Conservation (phyloP, 2,113 vertebrate genomes). For the Clupea harengus region DNA sequence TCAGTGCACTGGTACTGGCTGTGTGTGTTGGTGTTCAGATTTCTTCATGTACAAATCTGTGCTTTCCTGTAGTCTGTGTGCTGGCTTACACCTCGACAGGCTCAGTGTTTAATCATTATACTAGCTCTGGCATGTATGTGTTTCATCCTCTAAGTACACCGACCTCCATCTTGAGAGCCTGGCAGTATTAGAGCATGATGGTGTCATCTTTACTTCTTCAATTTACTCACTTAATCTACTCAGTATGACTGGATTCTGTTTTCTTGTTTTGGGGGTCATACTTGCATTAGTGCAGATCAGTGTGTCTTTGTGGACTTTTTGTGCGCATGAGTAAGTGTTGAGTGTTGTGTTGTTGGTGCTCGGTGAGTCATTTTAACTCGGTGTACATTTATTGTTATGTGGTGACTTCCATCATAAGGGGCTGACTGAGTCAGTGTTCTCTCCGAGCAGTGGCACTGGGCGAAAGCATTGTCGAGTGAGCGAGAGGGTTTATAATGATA, state of each 20-base stretch:
- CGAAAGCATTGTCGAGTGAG: neutral
- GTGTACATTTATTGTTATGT: neutral
- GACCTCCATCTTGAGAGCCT: neutral
- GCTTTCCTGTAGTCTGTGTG: neutral
- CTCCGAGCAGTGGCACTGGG: neutral
- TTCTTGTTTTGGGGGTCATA: neutral
- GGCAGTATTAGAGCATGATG: neutral
- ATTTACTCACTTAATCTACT: too few species aligned
- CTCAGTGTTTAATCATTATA: neutral
- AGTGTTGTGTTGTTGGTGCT: neutral
- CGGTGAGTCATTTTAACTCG: neutral
- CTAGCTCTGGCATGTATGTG: neutral
- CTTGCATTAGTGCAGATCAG: neutral
- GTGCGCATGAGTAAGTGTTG: neutral
- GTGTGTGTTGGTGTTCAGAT: neutral
- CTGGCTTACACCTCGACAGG: neutral
- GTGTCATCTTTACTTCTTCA: neutral
- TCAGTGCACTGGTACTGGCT: neutral
- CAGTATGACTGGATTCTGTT: too few species aligned
- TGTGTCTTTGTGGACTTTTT: neutral
- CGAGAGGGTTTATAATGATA: neutral
- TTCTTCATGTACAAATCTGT: neutral
- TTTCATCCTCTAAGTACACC: neutral
- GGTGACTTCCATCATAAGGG: neutral
- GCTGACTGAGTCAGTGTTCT: neutral